Base-by-base conservation (phyloP, 2,888 invertebrate species). In the Temnothorax unifasciatus region DNA sequence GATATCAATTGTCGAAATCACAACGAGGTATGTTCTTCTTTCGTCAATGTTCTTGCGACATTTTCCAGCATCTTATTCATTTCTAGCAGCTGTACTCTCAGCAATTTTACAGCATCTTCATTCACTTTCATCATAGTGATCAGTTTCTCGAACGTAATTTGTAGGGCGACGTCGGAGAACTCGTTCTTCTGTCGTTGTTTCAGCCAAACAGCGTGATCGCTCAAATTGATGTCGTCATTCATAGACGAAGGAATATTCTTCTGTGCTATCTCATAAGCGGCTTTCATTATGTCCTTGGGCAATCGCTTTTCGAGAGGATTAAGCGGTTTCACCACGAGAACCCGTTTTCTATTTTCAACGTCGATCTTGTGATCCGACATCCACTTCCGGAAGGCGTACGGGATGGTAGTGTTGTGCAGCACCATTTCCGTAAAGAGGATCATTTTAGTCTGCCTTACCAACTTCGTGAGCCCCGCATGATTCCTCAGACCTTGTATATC, bases 381-480 rank as follows among this genome's bases (percentile, higher is more conserved):
- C 92, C 95, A 93, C 52, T 94, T 94, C 3, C 94, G 92, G 21
- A 95, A 93, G 0, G 92, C 91, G 13, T 92, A 92, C 0, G 95
- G 95, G 15, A 95, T 92, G 41, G 93, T 94, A 2, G 94, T 93
- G 83, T 95, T 95, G 82, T 95, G 95, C 15, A 95, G 87, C 0
- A 95, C 95, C 92, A 95, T 93, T 85, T 95, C 95, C 8, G 95
- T 94, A 86, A 95, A 95, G 3, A 95, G 92, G 18, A 95, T 95
- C 68, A 95, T 87, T 76, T 95, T 95, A 0, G 95, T 95, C 86
- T 95, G 95, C 9, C 95, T 93, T 0, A 95, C 95, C 2, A 95
- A 92, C 86, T 95, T 95, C 0, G 95, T 95, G 1, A 95, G 92
- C 0, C 95, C 95, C 0, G 95, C 95, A 25, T 95, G 95, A 90